These are phyloP conservation scores for Tringa solitaria DNA, from an alignment of 2,113 vertebrate genomes.

Conservation along the genomic window DNA sequence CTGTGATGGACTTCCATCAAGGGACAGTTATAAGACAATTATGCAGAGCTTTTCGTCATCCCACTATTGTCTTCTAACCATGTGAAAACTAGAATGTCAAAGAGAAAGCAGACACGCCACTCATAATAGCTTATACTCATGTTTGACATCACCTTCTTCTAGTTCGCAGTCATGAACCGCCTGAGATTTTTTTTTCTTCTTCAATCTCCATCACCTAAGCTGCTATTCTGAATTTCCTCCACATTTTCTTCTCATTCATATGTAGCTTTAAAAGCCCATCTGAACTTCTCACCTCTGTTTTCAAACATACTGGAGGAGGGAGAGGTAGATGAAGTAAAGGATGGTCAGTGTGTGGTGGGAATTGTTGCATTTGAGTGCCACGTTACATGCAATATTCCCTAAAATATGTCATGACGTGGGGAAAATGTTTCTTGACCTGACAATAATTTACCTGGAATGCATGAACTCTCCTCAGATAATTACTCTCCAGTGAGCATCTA, in stretches of 20 bases:
- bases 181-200: neutral
- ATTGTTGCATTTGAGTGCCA: rapidly evolving
- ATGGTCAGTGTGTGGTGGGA: neutral
- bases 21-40: neutral
- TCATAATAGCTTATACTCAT: neutral
- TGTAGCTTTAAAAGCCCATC: neutral
- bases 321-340: neutral
- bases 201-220: neutral
- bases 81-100: neutral
- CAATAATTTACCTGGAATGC: neutral
- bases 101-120: neutral
- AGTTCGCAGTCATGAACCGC: neutral
- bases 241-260: neutral
- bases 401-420: rapidly evolving
- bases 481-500: neutral
- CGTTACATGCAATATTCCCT: rapidly evolving
- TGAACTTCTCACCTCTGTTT: neutral
- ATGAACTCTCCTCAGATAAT: too few species aligned
- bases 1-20: neutral
- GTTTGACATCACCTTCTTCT: neutral
- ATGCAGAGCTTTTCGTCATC: neutral
- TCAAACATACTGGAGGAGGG: neutral
- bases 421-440: neutral
- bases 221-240: neutral
- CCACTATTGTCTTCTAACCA: neutral